phyloP scores from a whole-genome alignment of 2,888 invertebrate genomes.

The Habrosyne pyritoides region DNA sequence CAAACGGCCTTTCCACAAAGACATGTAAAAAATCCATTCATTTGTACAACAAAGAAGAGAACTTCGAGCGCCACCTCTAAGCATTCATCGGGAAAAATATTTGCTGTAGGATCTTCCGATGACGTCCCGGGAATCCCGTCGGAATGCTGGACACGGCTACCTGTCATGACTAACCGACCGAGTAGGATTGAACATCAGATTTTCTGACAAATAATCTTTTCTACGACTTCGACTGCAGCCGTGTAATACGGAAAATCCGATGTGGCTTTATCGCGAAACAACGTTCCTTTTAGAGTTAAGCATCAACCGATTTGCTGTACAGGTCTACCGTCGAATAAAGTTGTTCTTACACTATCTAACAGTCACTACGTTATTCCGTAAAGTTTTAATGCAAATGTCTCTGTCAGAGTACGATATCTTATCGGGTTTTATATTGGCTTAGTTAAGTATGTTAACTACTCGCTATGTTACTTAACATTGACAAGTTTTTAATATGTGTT shows the following conservation, averaged over 20 bases:
- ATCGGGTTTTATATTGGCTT: neutral
- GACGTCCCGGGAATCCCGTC: conserved; percentile 53
- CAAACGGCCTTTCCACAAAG: conserved; percentile 13
- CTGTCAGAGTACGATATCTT: neutral
- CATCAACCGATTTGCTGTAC: neutral
- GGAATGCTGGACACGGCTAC: conserved; percentile 37
- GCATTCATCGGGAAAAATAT: conserved; percentile 56
- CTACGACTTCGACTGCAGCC: conserved; percentile 28
- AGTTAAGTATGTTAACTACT: neutral
- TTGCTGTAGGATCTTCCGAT: conserved; percentile 57
- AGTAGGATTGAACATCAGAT: conserved; percentile 38
- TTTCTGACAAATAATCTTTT: conserved; percentile 33
- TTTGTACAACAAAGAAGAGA: conserved; percentile 36
- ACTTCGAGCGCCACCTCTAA: conserved; percentile 36
- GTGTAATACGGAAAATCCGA: conserved; percentile 32
- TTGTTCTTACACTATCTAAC: neutral
- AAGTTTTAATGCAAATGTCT: neutral
- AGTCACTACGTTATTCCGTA: neutral
- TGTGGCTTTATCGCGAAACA: conserved; percentile 19
- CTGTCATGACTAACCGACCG: conserved; percentile 47
- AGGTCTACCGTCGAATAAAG: neutral
- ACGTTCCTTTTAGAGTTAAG: conserved; percentile 4
- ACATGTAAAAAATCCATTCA: conserved; percentile 34
- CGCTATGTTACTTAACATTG: too few species aligned
- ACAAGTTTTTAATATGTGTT: neutral